These are phyloP conservation scores for Pardosa pseudoannulata DNA, from an alignment of 2,888 invertebrate genomes.

Conservation along the genomic window DNA sequence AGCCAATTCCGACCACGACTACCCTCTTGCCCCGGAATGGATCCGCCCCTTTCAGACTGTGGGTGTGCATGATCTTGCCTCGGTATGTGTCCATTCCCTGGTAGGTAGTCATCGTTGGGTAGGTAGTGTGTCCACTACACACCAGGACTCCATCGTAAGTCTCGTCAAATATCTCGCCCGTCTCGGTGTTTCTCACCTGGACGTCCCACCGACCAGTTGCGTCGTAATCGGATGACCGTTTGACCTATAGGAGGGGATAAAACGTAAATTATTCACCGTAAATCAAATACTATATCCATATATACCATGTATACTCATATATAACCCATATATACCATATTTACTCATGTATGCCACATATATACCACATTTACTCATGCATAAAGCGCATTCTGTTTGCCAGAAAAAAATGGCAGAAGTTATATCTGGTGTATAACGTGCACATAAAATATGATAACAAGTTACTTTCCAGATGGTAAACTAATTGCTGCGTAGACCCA, in stretches of 20 bases:
- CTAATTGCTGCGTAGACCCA: no score
- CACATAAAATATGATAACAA: no score
- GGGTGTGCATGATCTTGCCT: slow-evolving; percentile 74
- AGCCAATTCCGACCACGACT: slow-evolving; percentile 79
- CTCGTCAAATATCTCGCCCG: slow-evolving; percentile 73
- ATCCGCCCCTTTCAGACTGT: slow-evolving; percentile 73
- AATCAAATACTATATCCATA: no score
- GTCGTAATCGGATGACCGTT: slow-evolving; percentile 44
- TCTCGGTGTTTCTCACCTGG: slow-evolving; percentile 46
- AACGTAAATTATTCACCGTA: no score
- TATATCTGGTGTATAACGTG: no score
- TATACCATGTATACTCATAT: no score
- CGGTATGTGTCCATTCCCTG: slow-evolving; percentile 77
- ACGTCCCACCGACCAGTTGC: slow-evolving; percentile 60
- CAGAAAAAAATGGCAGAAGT: no score
- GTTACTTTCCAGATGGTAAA: no score
- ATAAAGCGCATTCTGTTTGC: no score
- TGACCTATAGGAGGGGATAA: neutral
- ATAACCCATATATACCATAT: no score
- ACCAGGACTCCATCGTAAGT: slow-evolving; percentile 79
- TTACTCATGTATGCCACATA: no score
- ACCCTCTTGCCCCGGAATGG: slow-evolving; percentile 76
- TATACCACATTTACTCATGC: no score
- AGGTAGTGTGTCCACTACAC: slow-evolving; percentile 79
- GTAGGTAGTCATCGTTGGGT: slow-evolving; percentile 78